phyloP scores from a whole-genome alignment of 2,113 vertebrate genomes.

The Nothobranchius kuhntae region DNA sequence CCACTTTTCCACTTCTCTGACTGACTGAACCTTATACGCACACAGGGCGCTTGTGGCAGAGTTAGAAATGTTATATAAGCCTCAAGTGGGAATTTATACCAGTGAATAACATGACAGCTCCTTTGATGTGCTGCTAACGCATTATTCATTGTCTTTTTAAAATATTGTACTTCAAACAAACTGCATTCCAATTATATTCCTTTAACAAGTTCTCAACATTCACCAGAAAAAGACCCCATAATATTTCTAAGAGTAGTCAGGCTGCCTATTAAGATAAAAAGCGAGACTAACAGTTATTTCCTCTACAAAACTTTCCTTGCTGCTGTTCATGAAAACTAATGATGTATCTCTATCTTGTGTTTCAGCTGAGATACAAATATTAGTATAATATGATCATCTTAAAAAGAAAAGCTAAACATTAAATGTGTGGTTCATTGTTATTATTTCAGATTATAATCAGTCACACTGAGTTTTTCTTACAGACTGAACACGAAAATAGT shows the following conservation, averaged over 20 bases:
- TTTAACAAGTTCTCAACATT: background rate
- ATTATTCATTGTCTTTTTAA: background rate
- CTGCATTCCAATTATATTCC: background rate
- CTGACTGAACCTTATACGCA: constrained; percentile 24
- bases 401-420: background rate
- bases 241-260: background rate
- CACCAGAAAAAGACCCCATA: background rate
- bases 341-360: background rate
- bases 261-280: background rate
- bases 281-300: background rate
- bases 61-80: constrained; percentile 39
- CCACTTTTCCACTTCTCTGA: constrained; percentile 54
- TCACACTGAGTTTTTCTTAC: no score
- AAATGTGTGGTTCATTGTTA: no score
- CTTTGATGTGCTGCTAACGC: background rate
- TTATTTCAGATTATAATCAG: no score
- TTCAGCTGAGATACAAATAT: background rate
- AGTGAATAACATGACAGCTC: constrained; percentile 5
- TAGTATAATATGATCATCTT: background rate
- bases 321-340: constrained; percentile 1
- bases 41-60: constrained; percentile 29
- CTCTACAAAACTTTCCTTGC: background rate
- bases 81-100: constrained; percentile 30
- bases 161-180: background rate
- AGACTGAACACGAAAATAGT: no score